Percentiles rank a stretch among this genome's conserved stretches.
These are phyloP conservation scores for Sceloporus undulatus DNA, from an alignment of 2,113 vertebrate genomes.

Conservation along the genomic window DNA sequence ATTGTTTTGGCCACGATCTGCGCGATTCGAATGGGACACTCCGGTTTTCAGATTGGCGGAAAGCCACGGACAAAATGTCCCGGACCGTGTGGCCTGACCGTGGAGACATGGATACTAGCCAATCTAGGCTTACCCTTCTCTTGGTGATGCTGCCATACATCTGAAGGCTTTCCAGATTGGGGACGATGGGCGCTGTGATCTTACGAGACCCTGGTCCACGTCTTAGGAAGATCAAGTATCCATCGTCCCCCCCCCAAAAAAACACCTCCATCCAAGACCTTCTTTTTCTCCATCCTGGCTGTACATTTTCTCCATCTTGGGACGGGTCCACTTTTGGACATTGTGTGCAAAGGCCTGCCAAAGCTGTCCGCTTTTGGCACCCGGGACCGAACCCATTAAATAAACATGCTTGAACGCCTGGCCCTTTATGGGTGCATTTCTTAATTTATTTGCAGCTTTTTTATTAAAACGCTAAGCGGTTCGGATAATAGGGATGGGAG, in stretches of 20 bases:
- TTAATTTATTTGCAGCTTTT: background rate
- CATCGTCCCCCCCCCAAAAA: background rate
- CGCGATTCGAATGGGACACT: no score
- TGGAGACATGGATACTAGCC: no score
- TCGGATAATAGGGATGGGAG: no score
- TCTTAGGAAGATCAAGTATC: background rate
- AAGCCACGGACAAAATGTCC: slow-evolving; percentile 12
- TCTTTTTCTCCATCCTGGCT: background rate
- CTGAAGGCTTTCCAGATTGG: background rate
- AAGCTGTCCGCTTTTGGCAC: slow-evolving; percentile 47
- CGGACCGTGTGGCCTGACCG: background rate
- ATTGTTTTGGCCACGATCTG: no score
- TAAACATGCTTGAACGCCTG: slow-evolving; percentile 67
- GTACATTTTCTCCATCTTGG: slow-evolving; percentile 12
- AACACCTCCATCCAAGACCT: background rate
- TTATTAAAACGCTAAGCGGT: no score
- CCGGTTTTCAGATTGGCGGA: background rate
- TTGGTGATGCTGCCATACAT: no score
- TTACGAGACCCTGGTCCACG: background rate
- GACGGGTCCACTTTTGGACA: rapidly evolving
- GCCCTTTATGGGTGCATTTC: slow-evolving; percentile 54
- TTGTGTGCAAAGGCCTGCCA: background rate
- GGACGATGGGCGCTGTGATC: background rate
- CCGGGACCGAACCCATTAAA: slow-evolving; percentile 59
- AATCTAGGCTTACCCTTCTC: no score